These are phyloP conservation scores for Mycteria americana DNA, from an alignment of 2,797 vertebrate species.

Conservation along the genomic window DNA sequence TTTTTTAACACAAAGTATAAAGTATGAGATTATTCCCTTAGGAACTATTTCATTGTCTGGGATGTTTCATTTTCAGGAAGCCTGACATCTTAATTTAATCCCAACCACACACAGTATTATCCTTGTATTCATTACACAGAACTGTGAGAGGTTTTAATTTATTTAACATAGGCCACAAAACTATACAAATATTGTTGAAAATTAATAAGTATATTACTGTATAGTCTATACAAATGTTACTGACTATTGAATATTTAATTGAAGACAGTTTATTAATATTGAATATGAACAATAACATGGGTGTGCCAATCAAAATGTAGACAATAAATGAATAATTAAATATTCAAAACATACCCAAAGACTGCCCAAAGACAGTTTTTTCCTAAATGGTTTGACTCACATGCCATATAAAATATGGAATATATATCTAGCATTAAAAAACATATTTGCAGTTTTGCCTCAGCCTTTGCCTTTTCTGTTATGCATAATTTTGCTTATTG, in stretches of 20 bases:
- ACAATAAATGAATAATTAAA: neutral
- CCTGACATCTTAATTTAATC: neutral
- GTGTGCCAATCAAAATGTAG: neutral
- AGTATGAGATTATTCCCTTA: neutral
- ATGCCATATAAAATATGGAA: neutral
- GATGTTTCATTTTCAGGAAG: neutral
- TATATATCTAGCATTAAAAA: neutral
- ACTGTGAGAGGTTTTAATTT: neutral
- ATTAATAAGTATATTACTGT: neutral
- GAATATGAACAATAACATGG: neutral
- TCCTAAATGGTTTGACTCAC: neutral
- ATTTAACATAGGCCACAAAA: neutral
- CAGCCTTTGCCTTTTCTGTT: neutral
- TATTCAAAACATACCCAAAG: neutral
- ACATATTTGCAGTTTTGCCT: neutral
- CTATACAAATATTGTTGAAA: neutral
- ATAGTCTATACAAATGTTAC: neutral
- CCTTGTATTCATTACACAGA: neutral
- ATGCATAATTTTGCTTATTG: neutral
- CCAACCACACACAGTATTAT: neutral
- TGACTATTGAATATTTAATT: neutral
- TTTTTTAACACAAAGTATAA: neutral
- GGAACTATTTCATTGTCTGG: neutral
- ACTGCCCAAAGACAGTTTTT: neutral
- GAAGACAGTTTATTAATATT: neutral